Conservation (phyloP, 2,888 invertebrate species). For the Rhamnusium bicolor region DNA sequence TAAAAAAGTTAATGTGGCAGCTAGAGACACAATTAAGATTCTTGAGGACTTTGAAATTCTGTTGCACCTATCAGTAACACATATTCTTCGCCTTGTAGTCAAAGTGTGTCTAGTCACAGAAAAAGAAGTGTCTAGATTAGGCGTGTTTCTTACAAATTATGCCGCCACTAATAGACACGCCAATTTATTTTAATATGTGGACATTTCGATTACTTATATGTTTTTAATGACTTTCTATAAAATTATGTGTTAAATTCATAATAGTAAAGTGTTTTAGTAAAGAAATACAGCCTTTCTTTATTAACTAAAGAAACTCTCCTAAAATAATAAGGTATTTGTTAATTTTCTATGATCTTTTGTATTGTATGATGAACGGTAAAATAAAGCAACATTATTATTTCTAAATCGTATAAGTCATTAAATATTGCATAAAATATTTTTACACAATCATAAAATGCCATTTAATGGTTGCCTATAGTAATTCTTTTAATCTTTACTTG, state of each 20-base stretch:
- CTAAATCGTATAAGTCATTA: conserved; percentile 11
- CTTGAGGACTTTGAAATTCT: too few relatives aligned
- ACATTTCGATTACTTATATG: too few relatives aligned
- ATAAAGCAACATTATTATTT: conserved; percentile 17
- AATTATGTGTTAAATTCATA: not conserved
- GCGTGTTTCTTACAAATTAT: not conserved
- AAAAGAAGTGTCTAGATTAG: too few relatives aligned
- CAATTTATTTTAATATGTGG: not conserved
- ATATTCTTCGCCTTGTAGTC: too few relatives aligned
- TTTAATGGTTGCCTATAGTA: conserved; percentile 4
- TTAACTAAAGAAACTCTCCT: not conserved
- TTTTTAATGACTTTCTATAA: not conserved
- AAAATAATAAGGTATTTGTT: conserved; percentile 15
- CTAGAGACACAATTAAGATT: too few relatives aligned
- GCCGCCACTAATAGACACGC: not conserved
- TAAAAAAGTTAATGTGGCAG: too few relatives aligned
- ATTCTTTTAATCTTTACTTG: not conserved
- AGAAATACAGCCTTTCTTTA: not conserved
- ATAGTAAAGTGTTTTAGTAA: not conserved
- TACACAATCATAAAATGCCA: conserved; percentile 16
- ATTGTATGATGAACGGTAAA: not conserved
- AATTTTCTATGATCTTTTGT: conserved; percentile 6
- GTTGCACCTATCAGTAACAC: too few relatives aligned
- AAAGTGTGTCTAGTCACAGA: too few relatives aligned
- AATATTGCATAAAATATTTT: conserved; percentile 25